Conservation (phyloP, 2,888 invertebrate genomes). For the Chesias legatella region DNA sequence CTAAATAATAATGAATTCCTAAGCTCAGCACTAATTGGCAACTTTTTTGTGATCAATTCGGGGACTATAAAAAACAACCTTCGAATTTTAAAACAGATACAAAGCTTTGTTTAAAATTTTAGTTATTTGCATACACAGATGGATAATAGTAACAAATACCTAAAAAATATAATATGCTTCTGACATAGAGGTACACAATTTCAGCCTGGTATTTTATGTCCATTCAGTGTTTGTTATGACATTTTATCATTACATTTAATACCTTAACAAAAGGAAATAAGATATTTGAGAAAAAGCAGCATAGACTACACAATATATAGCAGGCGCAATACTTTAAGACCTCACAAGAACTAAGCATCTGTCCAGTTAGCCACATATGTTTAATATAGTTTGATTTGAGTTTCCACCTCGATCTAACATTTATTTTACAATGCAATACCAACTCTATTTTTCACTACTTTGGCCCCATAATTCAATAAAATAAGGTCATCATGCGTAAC, state of each 20-base stretch:
- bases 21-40: constrained; percentile 5
- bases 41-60: constrained; percentile 7
- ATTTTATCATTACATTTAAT: too few relatives aligned
- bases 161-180: too few relatives aligned
- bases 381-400: constrained; percentile 3
- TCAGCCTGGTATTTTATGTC: too few relatives aligned
- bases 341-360: too few relatives aligned
- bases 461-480: constrained; percentile 13
- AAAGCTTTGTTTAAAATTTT: constrained; percentile 1
- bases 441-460: constrained; percentile 21
- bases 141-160: too few relatives aligned
- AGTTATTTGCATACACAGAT: constrained; percentile 2
- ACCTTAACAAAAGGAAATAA: too few relatives aligned
- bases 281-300: too few relatives aligned
- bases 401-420: neutral
- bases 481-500: constrained; percentile 16
- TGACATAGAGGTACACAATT: too few relatives aligned
- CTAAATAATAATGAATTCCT: constrained; percentile 5
- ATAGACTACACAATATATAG: too few relatives aligned
- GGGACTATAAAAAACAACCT: constrained; percentile 9
- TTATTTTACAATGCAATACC: constrained; percentile 12
- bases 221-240: too few relatives aligned
- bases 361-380: constrained; percentile 13
- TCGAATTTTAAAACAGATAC: constrained; percentile 11
- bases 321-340: too few relatives aligned